Evolutionary conservation across 2,888 invertebrate species (phyloP).

Genomic region (Tortricodes alternella): DNA sequence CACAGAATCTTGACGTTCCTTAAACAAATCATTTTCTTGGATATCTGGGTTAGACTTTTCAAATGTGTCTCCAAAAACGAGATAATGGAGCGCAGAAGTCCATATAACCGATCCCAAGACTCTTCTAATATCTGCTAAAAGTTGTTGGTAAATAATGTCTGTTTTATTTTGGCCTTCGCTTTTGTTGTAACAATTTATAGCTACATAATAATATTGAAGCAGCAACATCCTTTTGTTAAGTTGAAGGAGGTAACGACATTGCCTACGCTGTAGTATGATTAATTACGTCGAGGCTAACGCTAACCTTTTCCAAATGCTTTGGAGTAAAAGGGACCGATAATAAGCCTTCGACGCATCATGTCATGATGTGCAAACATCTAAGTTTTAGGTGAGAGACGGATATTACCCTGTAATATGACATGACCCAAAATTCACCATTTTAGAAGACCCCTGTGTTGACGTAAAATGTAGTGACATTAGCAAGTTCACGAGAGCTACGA

Average conservation of each 20-base stretch:
- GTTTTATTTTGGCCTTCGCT: too few species aligned
- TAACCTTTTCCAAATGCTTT: not conserved
- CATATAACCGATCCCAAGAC: too few species aligned
- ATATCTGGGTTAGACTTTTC: too few species aligned
- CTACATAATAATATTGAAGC: too few species aligned
- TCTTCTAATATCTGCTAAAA: too few species aligned
- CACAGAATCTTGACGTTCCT: too few species aligned
- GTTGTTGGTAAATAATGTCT: too few species aligned
- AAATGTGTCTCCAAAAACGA: too few species aligned
- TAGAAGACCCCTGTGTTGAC: not conserved
- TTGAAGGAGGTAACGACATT: constrained; percentile 18
- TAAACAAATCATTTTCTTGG: too few species aligned
- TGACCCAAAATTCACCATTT: not conserved
- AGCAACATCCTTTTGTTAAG: constrained; percentile 7
- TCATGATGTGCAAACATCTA: constrained; percentile 24
- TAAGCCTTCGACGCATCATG: not conserved
- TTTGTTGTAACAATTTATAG: too few species aligned
- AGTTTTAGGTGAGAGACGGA: constrained; percentile 48
- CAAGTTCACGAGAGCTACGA: not conserved
- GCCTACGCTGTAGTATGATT: too few species aligned
- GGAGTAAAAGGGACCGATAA: not conserved
- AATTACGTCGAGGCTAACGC: not conserved
- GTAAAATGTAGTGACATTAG: not conserved
- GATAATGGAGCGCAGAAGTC: too few species aligned
- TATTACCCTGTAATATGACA: constrained; percentile 34